Conservation (phyloP, 2,888 invertebrate genomes). For the Mechanitis messenoides region DNA sequence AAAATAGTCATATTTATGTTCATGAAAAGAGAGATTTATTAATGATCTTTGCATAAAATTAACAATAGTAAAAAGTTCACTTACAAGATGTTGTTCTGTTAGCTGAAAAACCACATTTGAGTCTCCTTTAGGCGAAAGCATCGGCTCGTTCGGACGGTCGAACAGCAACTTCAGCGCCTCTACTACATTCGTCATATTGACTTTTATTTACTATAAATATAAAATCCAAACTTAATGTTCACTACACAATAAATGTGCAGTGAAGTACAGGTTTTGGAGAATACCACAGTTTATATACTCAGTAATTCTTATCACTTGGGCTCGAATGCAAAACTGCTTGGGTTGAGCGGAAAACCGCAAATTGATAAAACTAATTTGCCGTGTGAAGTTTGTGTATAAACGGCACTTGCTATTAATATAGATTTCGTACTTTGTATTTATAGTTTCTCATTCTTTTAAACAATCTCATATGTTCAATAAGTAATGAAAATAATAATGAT, state of each 20-base stretch:
- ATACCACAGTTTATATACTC: neutral
- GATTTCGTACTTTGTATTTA: too few relatives aligned
- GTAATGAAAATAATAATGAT: too few relatives aligned
- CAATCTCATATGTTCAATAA: too few relatives aligned
- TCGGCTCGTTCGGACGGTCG: conserved; percentile 78
- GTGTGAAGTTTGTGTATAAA: too few relatives aligned
- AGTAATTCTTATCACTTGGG: neutral
- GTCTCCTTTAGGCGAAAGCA: conserved; percentile 79
- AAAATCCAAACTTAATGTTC: conserved; percentile 17
- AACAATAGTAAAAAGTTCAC: conserved; percentile 35
- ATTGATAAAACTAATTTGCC: conserved; percentile 7
- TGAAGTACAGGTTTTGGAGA: neutral
- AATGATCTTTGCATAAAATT: too few relatives aligned
- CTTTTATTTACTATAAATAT: conserved; percentile 10
- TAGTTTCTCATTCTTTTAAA: too few relatives aligned
- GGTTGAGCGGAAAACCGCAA: conserved; percentile 1
- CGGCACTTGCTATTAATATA: too few relatives aligned
- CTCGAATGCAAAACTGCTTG: neutral
- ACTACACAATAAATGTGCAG: conserved; percentile 2
- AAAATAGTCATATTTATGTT: too few relatives aligned
- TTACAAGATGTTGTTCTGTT: conserved; percentile 78
- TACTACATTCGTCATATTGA: conserved; percentile 45
- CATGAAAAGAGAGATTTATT: too few relatives aligned
- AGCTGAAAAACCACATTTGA: conserved; percentile 77
- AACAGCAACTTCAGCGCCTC: conserved; percentile 64